These are phyloP conservation scores for Phrixothrix hirtus DNA, from an alignment of 2,888 invertebrate genomes.

Conservation along the genomic window DNA sequence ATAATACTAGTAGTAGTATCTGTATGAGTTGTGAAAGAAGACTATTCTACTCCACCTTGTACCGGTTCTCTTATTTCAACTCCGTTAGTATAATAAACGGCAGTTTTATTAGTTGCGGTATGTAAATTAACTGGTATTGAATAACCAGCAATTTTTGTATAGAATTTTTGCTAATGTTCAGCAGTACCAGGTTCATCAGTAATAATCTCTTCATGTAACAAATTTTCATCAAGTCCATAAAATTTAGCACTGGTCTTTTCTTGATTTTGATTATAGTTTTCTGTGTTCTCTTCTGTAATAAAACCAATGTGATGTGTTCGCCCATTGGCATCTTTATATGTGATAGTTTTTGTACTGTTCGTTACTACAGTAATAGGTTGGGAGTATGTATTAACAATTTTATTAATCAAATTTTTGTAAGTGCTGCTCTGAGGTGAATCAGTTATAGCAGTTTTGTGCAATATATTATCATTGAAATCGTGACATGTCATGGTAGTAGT, in stretches of 20 bases:
- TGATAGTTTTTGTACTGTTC: constrained; percentile 3
- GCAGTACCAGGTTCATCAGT: constrained; percentile 7
- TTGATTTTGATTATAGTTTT: constrained; percentile 9
- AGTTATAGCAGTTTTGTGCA: constrained; percentile 3
- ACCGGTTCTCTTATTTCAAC: too few relatives aligned
- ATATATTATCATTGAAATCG: neutral
- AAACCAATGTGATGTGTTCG: neutral
- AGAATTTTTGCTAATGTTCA: constrained; percentile 6
- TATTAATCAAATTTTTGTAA: constrained; percentile 2
- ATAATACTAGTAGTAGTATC: constrained; percentile 1
- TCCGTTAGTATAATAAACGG: constrained; percentile 7
- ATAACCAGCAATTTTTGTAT: constrained; percentile 1
- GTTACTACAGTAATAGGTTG: constrained; percentile 1
- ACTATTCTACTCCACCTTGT: constrained; percentile 1
- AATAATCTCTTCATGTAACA: constrained; percentile 12
- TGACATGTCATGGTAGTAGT: neutral
- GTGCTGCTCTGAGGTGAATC: neutral
- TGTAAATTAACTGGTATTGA: neutral
- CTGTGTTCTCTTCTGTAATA: neutral
- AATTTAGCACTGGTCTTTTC: constrained; percentile 6
- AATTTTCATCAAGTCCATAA: constrained; percentile 2
- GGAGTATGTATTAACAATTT: neutral
- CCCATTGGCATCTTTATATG: neutral
- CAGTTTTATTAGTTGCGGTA: neutral
- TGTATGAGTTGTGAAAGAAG: constrained; percentile 1